A percentile compares a stretch with the other conserved stretches of the same genome.
phyloP scores from a whole-genome alignment of 2,888 invertebrate genomes.

The Dione juno region DNA sequence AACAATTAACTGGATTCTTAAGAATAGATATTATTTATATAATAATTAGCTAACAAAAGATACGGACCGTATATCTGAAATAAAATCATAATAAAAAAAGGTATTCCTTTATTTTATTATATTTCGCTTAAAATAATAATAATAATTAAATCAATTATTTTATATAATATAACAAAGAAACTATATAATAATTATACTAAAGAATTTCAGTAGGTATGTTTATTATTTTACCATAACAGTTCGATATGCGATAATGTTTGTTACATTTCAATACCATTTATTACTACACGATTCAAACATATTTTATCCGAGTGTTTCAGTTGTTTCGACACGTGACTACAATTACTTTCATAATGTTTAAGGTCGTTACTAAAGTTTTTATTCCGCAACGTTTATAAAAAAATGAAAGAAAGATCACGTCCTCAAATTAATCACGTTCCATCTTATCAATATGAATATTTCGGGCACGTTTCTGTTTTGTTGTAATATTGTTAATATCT shows the following conservation, averaged over 20 bases:
- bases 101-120: not conserved
- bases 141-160: no score
- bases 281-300: constrained; percentile 31
- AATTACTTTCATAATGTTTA: constrained; percentile 47
- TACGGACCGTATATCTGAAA: no score
- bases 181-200: no score
- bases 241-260: constrained; percentile 14
- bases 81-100: no score
- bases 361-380: constrained; percentile 44
- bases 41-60: no score
- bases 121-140: not conserved
- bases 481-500: constrained; percentile 3
- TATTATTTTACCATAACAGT: not conserved
- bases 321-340: constrained; percentile 44
- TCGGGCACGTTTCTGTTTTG: constrained; percentile 48
- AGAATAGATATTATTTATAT: no score
- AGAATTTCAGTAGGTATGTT: not conserved
- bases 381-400: constrained; percentile 47
- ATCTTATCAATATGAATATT: constrained; percentile 39
- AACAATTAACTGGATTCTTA: no score
- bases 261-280: constrained; percentile 22
- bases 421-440: constrained; percentile 50
- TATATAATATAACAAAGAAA: no score
- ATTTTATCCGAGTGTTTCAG: constrained; percentile 32
- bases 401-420: constrained; percentile 53